Percentiles rank a stretch among this genome's conserved stretches.
These are phyloP conservation scores for Istiophorus platypterus DNA, from an alignment of 2,113 vertebrate genomes.

Conservation along the genomic window DNA sequence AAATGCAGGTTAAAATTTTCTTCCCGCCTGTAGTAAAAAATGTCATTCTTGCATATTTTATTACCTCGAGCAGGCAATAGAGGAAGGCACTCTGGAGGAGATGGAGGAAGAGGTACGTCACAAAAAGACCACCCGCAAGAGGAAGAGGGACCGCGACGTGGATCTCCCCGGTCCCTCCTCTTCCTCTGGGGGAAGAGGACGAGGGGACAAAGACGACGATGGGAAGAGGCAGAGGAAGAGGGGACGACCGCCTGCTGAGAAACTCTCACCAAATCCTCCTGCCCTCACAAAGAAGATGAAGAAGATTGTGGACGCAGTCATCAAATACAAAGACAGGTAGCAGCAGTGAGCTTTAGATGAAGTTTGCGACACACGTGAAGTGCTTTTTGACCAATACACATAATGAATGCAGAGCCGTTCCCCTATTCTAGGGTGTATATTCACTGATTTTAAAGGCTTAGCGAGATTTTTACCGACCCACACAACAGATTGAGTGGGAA, in stretches of 20 bases:
- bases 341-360: constrained; percentile 6
- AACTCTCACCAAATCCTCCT: constrained; percentile 93
- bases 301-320: constrained; percentile 94
- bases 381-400: too few species aligned
- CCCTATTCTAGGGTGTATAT: too few species aligned
- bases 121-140: constrained; percentile 95
- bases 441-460: too few species aligned
- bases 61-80: constrained; percentile 88
- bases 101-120: constrained; percentile 96
- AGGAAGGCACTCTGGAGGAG: constrained; percentile 96
- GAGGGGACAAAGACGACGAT: constrained; percentile 89
- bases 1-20: neutral
- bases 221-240: constrained; percentile 94
- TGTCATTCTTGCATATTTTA: neutral
- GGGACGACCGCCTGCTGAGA: constrained; percentile 91
- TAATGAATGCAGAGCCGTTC: too few species aligned
- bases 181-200: constrained; percentile 86
- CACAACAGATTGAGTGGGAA: too few species aligned
- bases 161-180: constrained; percentile 87
- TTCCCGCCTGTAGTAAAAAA: neutral
- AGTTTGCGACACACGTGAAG: neutral
- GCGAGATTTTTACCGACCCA: too few species aligned
- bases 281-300: constrained; percentile 96
- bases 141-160: constrained; percentile 90
- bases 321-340: constrained; percentile 98